Evolutionary conservation across 2,888 invertebrate genomes (phyloP).

Genomic region (Pristionchus japonicus): DNA sequence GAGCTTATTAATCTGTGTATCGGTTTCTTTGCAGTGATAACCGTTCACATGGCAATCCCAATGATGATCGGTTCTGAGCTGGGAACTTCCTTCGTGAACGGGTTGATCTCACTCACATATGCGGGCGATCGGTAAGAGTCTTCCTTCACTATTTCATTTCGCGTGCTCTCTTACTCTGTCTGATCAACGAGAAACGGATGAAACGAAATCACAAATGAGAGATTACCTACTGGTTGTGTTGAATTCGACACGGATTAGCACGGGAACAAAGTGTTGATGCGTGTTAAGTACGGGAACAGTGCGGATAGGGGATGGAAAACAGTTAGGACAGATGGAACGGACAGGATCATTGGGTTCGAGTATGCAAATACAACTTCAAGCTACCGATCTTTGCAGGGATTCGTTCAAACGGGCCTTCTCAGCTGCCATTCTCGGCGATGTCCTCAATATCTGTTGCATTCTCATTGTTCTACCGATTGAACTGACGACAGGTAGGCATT

Average conservation of each 20-base stretch:
- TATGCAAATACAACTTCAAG: no score
- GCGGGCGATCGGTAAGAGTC: conserved; percentile 73
- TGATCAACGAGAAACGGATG: conserved; percentile 77
- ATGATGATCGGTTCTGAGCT: conserved; percentile 80
- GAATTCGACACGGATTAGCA: conserved; percentile 75
- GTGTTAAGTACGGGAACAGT: neutral
- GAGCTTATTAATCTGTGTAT: no score
- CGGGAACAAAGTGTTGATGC: neutral
- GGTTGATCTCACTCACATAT: conserved; percentile 78
- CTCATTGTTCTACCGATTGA: conserved; percentile 78
- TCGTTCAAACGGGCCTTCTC: conserved; percentile 78
- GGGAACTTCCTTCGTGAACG: conserved; percentile 80
- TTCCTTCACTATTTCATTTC: no score
- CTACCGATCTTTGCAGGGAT: neutral
- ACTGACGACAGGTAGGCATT: conserved; percentile 74
- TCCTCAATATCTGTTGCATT: conserved; percentile 80
- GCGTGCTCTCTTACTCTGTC: neutral
- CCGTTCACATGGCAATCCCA: conserved; percentile 78
- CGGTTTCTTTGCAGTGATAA: conserved; percentile 71
- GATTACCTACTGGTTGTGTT: conserved; percentile 75
- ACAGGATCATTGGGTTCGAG: neutral
- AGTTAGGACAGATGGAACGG: neutral
- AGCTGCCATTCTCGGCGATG: conserved; percentile 80
- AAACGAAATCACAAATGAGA: neutral
- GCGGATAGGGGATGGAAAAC: neutral